Percentiles rank a stretch among this genome's conserved stretches.
These are phyloP conservation scores for Diadema setosum DNA, from an alignment of 35 echinoderm and acorn worm species.

Conservation along the genomic window DNA sequence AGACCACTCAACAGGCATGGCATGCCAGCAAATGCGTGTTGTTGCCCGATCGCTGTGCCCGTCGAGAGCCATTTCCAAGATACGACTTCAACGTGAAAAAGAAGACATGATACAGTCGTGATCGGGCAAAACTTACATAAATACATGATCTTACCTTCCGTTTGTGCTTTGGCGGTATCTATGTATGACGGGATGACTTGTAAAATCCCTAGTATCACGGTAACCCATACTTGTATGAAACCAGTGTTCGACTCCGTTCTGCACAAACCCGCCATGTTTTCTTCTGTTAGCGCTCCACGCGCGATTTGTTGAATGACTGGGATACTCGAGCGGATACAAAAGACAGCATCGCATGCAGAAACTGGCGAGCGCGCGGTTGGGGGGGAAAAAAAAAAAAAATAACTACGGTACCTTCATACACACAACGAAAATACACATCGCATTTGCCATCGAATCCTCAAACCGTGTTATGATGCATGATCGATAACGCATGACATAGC, in stretches of 20 bases:
- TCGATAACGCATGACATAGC: too few relatives aligned
- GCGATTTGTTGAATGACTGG: background rate
- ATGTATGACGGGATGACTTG: constrained; percentile 84
- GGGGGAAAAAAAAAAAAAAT: too few relatives aligned
- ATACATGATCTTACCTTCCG: constrained; percentile 55
- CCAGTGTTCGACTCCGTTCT: constrained; percentile 24
- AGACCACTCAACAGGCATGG: too few relatives aligned
- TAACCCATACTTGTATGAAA: constrained; percentile 83
- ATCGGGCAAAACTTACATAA: background rate
- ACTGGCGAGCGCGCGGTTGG: background rate
- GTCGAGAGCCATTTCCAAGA: too few relatives aligned
- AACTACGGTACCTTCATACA: too few relatives aligned
- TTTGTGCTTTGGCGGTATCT: constrained; percentile 81
- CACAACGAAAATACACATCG: too few relatives aligned
- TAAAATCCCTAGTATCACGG: constrained; percentile 73
- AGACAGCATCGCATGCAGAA: background rate
- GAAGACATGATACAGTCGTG: background rate
- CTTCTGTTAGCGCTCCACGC: background rate
- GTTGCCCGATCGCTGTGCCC: too few relatives aligned
- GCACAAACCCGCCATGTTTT: constrained; percentile 59
- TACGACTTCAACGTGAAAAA: background rate
- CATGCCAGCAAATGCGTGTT: too few relatives aligned
- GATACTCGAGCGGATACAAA: background rate
- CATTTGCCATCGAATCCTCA: too few relatives aligned
- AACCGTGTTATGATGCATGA: too few relatives aligned